Evolutionary conservation across 2,888 invertebrate genomes (phyloP), one percentile per base, ranked within the genome.

Genomic region (Cistogaster globosa): DNA sequence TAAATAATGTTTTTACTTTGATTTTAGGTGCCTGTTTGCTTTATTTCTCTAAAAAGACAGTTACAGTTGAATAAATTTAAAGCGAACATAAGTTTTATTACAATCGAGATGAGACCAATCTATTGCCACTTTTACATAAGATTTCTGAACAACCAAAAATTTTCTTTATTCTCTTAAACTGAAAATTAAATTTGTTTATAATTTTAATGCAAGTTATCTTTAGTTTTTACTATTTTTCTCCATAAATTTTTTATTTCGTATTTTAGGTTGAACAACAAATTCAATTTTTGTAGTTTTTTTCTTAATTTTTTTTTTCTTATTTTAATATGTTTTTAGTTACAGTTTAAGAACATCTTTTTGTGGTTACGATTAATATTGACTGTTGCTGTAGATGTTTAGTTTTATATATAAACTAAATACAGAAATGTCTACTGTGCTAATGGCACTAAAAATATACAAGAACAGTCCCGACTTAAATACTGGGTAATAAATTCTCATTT

Each of bases 401-500:
- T 81, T 45, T 48, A 36, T 72, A 60, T 32, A 72, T n/a, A 45
- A 71, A 26, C 2, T 18, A 26, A 57, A 57, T 75, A 57, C 57
- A 67, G 42, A 67, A 72, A 53, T 62, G 68, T 76, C 71, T 72
- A 48, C 36, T 26, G 26, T 65, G 62, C 45, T 48, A 60, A 81
- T 75, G 68, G 51, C 53, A 51, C 12, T 69, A 48, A 72, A 55
- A 68, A 55, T 20, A 32, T 71, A 57, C 42, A 45, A 48, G 71
- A 72, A 48, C 80, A 74, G 68, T 75, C 38, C 69, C 68, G 58
- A 77, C 72, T 77, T 84, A 84, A 78, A 78, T 84, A 53, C 80
- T 68, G 32, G 57, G 84, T 55, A 86, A 86, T 83, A 83, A 77
- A 86, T 86, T 82, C 75, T 76, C 83, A 82, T 83, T 86, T 83